A percentile compares a stretch with the other conserved stretches of the same genome.
Conservation (phyloP, 2,113 vertebrate species). For the Gracilinanus agilis region DNA sequence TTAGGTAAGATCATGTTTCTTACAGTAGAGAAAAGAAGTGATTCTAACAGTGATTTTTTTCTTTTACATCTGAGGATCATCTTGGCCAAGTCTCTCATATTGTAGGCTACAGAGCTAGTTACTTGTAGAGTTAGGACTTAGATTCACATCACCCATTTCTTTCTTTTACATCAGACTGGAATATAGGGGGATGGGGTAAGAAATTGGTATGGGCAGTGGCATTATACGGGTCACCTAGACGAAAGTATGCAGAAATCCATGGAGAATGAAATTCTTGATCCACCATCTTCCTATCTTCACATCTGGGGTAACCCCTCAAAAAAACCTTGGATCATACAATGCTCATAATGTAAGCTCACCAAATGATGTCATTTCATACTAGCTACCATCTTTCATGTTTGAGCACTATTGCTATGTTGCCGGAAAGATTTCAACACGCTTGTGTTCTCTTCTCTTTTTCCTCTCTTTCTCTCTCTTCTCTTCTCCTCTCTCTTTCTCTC, state of each 20-base stretch:
- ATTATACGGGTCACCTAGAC: neutral
- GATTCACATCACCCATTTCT: neutral
- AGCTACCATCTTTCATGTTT: neutral
- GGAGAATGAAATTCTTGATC: neutral
- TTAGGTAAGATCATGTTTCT: too few species aligned
- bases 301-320: neutral
- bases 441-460: too few species aligned
- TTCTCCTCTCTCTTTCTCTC: too few species aligned
- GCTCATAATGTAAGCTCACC: neutral
- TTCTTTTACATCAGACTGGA: neutral
- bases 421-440: neutral
- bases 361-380: neutral
- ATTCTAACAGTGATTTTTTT: neutral
- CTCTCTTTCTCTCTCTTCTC: too few species aligned
- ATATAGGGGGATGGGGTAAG: neutral
- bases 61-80: neutral
- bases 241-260: neutral
- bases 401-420: neutral
- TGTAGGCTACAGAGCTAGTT: neutral
- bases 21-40: neutral
- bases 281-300: too few species aligned
- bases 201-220: neutral
- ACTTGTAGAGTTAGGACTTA: neutral
- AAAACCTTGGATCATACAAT: neutral
- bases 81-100: neutral